A percentile compares a stretch with the other conserved stretches of the same genome.
phyloP scores from a whole-genome alignment of 2,888 invertebrate genomes.

The Panopea generosa region DNA sequence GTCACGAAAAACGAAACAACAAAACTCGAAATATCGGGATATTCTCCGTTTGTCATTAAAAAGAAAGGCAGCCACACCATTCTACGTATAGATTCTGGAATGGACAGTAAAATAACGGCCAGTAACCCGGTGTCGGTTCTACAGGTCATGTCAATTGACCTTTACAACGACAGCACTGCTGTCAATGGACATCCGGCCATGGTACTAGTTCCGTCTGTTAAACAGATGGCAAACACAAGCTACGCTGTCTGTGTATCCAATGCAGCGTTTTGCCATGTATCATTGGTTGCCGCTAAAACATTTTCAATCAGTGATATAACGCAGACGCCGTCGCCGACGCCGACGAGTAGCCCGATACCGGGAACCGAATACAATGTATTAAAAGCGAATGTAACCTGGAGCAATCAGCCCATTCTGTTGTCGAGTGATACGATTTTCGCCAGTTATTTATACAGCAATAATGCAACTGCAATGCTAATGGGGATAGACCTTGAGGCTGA shows the following conservation, averaged over 20 bases:
- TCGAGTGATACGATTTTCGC: no score
- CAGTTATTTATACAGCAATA: background rate
- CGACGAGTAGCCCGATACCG: no score
- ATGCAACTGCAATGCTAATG: background rate
- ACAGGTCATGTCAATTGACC: constrained; percentile 38
- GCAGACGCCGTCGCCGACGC: no score
- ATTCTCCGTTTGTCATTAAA: constrained; percentile 45
- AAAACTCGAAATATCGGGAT: constrained; percentile 40
- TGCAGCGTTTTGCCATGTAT: no score
- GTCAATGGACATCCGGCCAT: constrained; percentile 24
- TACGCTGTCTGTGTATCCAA: background rate
- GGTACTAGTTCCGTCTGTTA: constrained; percentile 28
- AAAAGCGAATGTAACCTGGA: no score
- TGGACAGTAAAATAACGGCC: constrained; percentile 31
- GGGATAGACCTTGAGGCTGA: background rate
- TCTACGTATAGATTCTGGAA: constrained; percentile 47
- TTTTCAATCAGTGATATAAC: no score
- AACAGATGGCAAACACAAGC: constrained; percentile 14
- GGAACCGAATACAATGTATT: background rate
- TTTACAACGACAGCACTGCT: constrained; percentile 27
- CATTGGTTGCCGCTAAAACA: no score
- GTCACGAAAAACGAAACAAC: constrained; percentile 27
- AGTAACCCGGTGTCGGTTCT: constrained; percentile 34
- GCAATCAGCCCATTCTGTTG: background rate
- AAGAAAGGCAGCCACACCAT: constrained; percentile 22